Evolutionary conservation across 2,113 vertebrate species (phyloP).

Genomic region (Acanthochromis polyacanthus): DNA sequence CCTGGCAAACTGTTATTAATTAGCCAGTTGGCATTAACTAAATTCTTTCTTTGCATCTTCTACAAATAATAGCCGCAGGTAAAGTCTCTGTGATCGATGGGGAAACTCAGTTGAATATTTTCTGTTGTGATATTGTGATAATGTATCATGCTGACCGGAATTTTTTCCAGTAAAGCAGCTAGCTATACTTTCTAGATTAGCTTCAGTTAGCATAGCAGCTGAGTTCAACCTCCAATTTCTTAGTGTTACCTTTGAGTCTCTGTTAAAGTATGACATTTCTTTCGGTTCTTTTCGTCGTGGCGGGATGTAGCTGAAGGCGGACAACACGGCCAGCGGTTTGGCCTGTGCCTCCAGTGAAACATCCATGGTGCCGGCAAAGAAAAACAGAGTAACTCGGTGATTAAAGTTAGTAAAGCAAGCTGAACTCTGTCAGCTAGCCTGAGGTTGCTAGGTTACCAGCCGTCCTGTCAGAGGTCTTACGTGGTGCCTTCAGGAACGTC

Average conservation of each 20-base stretch:
- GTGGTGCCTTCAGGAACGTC: conserved; percentile 43
- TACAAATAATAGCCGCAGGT: no score
- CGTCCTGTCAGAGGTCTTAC: no score
- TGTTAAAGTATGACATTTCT: conserved; percentile 73
- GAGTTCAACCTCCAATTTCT: background rate
- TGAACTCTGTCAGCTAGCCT: rapidly evolving
- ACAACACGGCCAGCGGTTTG: conserved; percentile 61
- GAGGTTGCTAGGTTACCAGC: conserved; percentile 72
- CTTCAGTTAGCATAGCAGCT: background rate
- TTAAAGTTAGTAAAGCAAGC: background rate
- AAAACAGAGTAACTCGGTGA: no score
- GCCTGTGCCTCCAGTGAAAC: conserved; percentile 38
- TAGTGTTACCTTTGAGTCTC: conserved; percentile 56
- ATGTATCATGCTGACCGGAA: no score
- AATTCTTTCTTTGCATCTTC: no score
- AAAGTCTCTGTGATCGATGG: no score
- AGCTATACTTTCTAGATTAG: background rate
- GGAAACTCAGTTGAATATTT: no score
- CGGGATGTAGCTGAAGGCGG: conserved; percentile 75
- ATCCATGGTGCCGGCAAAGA: conserved; percentile 58
- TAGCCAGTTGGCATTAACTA: no score
- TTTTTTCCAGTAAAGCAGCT: no score
- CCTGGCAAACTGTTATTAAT: no score
- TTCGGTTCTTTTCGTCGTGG: conserved; percentile 59
- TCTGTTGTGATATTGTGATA: background rate